Base-by-base conservation (phyloP, 2,113 vertebrate species). In the Fukomys damarensis region DNA sequence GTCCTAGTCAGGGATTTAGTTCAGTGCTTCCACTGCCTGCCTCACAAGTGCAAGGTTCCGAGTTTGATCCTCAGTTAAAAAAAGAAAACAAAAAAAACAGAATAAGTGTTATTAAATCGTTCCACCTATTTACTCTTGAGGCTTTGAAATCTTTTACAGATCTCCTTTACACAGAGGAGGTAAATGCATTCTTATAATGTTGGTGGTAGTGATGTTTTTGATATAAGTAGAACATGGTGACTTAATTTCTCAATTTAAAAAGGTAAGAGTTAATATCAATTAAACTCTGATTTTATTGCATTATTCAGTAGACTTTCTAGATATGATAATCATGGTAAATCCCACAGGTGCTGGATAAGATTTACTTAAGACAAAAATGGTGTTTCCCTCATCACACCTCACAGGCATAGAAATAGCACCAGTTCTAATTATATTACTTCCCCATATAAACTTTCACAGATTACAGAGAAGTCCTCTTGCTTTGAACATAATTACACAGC, bases 401-500 rank as follows among this genome's bases (percentile, higher is more conserved):
- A 76, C 0, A 20, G 16, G 65, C 54, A 70, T 0, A 91, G 82
- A 84, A 65, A 82, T 14, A 49, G 35, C 19, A 58, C 41, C 30
- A 49, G 7, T 61, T 97, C 68, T 63, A 96, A 61, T 77, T 93
- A 70, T 65, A 82, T 30, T 88, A 46, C 70, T 91, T 81, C 26
- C 30, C n/a, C 32, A 85, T 52, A 56, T n/a, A 91, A 61, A 12
- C 35, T 65, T 95, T 59, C 89, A 87, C 68, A 76, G 65, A 89
- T 84, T 72, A 96, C 38, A 91, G 46, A 94, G 52, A 0, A 0
- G 38, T 81, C 68, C 35, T 89, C 56, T 58, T 86, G 68, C 89
- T 96, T 94, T 95, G 80, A 95, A 93, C 80, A 28, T 93, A 89
- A 94, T 95, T 87, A 74, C 35, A 81, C 4, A 93, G 32, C 26